Percentiles rank a stretch among this genome's conserved stretches.
These are phyloP conservation scores for Microcebus murinus DNA, from an alignment of 2,113 vertebrate species.

Conservation along the genomic window DNA sequence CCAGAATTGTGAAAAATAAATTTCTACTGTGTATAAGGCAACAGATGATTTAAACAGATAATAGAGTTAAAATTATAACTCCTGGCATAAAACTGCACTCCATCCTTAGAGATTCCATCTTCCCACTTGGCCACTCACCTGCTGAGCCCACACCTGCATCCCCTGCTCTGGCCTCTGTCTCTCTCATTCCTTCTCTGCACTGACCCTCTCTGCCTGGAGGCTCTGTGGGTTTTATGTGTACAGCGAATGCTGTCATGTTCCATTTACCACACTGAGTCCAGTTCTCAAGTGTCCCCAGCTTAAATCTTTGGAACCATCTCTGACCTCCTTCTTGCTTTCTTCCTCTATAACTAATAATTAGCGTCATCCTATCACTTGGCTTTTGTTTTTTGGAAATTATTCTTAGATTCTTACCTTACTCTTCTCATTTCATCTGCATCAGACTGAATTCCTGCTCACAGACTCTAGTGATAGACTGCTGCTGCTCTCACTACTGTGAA, in stretches of 20 bases:
- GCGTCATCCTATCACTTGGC: not conserved
- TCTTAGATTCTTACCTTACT: not conserved
- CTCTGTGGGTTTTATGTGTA: not conserved
- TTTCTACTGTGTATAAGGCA: not conserved
- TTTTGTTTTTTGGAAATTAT: not conserved
- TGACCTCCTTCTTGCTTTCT: not conserved
- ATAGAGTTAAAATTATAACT: not conserved
- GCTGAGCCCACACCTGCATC: not conserved
- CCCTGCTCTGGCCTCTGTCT: not conserved
- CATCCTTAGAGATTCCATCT: not conserved
- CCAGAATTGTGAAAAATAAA: not conserved
- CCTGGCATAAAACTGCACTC: not conserved
- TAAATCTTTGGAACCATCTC: not conserved
- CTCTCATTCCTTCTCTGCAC: not conserved
- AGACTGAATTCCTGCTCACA: not conserved
- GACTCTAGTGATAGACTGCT: not conserved
- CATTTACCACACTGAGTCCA: not conserved
- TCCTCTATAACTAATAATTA: not conserved
- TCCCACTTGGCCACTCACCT: not conserved
- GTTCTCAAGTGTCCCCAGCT: not conserved
- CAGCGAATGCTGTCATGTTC: not conserved
- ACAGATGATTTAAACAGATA: not conserved
- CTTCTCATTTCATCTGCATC: not conserved
- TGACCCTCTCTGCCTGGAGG: not conserved
- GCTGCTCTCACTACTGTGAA: not conserved